Conservation (phyloP, 2,797 vertebrate species). For the Eurystomus glaucurus region DNA sequence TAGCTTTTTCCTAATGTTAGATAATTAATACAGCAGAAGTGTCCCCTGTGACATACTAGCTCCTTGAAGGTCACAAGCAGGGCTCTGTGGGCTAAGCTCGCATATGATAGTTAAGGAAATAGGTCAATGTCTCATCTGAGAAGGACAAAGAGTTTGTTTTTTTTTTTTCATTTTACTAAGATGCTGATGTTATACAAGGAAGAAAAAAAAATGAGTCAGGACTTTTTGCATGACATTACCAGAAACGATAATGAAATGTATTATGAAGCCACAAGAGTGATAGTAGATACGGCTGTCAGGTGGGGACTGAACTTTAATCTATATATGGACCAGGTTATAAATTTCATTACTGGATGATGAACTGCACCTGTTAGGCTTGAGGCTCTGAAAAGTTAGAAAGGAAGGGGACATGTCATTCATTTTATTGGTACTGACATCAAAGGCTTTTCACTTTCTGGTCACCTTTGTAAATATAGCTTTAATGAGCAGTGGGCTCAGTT, state of each 20-base stretch:
- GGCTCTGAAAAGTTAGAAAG: constrained; percentile 28
- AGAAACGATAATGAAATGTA: neutral
- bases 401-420: neutral
- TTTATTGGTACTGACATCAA: constrained; percentile 49
- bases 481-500: neutral
- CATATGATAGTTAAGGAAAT: neutral
- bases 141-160: neutral
- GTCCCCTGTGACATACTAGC: neutral
- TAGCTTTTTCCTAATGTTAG: neutral
- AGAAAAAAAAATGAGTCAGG: neutral
- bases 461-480: constrained; percentile 10
- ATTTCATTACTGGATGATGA: constrained; percentile 54
- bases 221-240: neutral
- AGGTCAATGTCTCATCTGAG: neutral
- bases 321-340: neutral
- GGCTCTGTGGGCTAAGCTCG: neutral
- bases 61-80: neutral
- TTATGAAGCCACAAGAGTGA: neutral
- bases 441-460: constrained; percentile 48
- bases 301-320: constrained; percentile 46
- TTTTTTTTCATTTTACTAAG: neutral
- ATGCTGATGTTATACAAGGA: neutral
- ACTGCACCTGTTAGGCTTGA: constrained; percentile 8
- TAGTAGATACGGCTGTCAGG: constrained; percentile 18
- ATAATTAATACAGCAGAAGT: neutral